Evolutionary conservation across 2,888 invertebrate genomes (phyloP).

Genomic region (Acanthosepion pharaonis): DNA sequence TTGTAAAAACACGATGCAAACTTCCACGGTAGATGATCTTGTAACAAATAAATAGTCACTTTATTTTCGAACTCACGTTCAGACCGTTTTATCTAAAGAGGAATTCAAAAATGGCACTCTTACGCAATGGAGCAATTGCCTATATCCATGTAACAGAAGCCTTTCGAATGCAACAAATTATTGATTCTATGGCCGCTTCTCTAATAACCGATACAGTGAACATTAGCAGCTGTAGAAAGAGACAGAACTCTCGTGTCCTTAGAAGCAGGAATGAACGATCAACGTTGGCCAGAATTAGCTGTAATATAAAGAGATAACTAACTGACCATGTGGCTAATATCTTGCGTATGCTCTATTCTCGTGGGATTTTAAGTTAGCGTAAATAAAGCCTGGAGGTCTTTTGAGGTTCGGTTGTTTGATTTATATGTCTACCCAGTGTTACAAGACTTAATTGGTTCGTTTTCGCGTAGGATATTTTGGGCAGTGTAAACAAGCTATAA

Average conservation of each 20-base stretch:
- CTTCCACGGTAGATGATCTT: too few species aligned
- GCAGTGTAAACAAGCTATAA: background rate
- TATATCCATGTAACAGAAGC: too few species aligned
- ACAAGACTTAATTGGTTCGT: background rate
- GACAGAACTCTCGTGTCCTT: background rate
- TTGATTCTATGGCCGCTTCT: too few species aligned
- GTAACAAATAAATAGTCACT: too few species aligned
- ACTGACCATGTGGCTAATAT: slow-evolving; percentile 22
- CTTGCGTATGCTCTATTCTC: background rate
- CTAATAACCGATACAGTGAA: too few species aligned
- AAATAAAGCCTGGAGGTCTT: background rate
- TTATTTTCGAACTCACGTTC: too few species aligned
- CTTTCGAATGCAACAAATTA: too few species aligned
- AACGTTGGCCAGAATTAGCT: background rate
- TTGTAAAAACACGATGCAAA: too few species aligned
- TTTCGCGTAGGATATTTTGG: background rate
- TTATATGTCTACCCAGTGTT: background rate
- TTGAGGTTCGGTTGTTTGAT: background rate
- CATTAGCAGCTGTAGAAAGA: background rate
- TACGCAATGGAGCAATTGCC: too few species aligned
- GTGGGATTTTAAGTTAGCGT: background rate
- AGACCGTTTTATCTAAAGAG: too few species aligned
- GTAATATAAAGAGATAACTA: background rate
- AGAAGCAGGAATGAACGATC: background rate
- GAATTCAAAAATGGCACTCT: too few species aligned